Base-by-base conservation (phyloP, 2,113 vertebrate genomes). In the Morphnarchus princeps region DNA sequence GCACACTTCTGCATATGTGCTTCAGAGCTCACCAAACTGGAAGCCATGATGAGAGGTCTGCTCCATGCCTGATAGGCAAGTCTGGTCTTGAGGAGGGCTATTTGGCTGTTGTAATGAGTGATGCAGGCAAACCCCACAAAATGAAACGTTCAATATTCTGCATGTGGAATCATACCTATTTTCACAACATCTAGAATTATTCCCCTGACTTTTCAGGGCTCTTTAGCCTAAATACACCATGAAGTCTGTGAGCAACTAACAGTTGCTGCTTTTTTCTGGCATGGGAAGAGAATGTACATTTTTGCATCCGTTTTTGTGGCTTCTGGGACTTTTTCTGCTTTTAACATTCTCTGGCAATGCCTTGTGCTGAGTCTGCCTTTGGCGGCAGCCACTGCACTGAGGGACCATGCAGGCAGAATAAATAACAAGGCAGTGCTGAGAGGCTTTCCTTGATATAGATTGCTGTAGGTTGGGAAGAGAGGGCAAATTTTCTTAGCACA, bases 261-360 rank as follows among this genome's bases (percentile, higher is more conserved):
- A 90, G 49, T 82, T 8, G 4, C 43, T 28, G 31, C 7, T 58
- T 84, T 91, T 66, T 76, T 49, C 25, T 88, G 63, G n/a, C 72
- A 34, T 1, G 1, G 69, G 69, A 92, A 70, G 40, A 57, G 62
- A 91, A 79, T 21, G 45, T 82, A 73, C 54, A 52, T 79, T 94
- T 89, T 90, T 90, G 73, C 65, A 87, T 95, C 55, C 3, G 2
- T 89, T 86, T 93, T 50, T 73, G 43, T 49, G 88, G 42, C 93
- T 95, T 79, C 55, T 81, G 88, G 90, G 85, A 84, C 29, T 49
- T 89, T 82, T 93, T 71, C 82, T 92, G 76, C 88, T 83, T 93
- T 93, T 97, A 97, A 79, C 63, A 87, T 87, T 94, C 70, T 63
- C 90, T 77, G 67, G 59, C 49, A 78, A 62, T 83, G 76, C n/a